Evolutionary conservation across 1,140 invertebrate genomes (phyloP), one percentile per base, ranked within the genome.

Genomic region (Drosophila albomicans): DNA sequence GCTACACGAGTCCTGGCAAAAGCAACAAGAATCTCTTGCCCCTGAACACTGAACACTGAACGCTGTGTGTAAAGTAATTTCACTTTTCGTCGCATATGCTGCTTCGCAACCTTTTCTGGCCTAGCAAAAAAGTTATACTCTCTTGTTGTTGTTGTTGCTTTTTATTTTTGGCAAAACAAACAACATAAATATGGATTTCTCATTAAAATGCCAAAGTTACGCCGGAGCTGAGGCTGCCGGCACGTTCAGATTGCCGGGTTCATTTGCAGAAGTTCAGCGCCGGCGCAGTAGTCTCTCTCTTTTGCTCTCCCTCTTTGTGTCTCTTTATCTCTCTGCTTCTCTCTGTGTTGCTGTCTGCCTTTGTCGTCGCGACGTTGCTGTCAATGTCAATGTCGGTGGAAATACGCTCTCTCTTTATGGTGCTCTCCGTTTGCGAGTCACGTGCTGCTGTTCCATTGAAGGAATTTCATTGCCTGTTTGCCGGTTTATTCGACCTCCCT

Each of bases 171-270:
- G 74, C 86, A 89, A 89, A 88, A 81, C 86, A 90, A 90, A 85
- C 86, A 89, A 81, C 85, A 89, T 89, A 85, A 89, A 89, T 89
- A 89, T 89, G 85, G 85, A 89, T 89, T 89, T 89, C 86, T 89
- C 85, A 89, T 89, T 89, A 89, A 89, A 89, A 89, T 89, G 75
- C 78, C 69, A 81, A 85, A 89, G 78, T 81, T 89, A 81, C 81
- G 72, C 85, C 71, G 61, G 65, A 79, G 82, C 56, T 62, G 51
- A 57, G 32, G 45, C 66, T 81, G 67, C 59, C 46, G 69, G 71
- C 81, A 73, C 61, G 48, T 70, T 6, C 66, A 78, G 78, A 84
- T 74, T 75, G 58, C 58, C 51, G 71, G 48, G 64, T 13, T 49
- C 8, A 2, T 32, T 28, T 13, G n/a, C 38, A 38, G 16, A 30